Evolutionary conservation across 2,113 vertebrate genomes (phyloP).

Genomic region (Lagopus muta): DNA sequence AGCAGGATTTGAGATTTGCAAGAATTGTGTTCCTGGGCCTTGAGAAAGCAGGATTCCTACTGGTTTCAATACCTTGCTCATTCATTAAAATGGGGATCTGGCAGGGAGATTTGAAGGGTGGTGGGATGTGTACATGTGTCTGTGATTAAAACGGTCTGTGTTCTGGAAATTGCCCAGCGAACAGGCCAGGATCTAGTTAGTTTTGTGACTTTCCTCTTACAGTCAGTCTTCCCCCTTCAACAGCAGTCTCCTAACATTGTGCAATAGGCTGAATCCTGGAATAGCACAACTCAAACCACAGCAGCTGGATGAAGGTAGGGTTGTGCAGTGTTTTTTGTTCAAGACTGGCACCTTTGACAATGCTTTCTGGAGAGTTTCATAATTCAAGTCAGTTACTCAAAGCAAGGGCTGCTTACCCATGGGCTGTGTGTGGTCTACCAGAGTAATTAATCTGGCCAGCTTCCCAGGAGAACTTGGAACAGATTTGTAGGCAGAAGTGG

Average conservation of each 20-base stretch:
- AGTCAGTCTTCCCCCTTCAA: background rate
- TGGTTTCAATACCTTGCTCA: background rate
- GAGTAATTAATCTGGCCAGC: conserved; percentile 30
- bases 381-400: conserved; percentile 8
- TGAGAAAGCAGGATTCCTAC: background rate
- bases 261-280: background rate
- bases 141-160: background rate
- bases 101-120: background rate
- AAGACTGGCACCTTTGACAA: conserved; percentile 10
- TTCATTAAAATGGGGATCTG: conserved; percentile 3
- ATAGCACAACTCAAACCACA: background rate
- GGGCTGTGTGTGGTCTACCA: conserved; percentile 41
- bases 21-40: background rate
- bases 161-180: background rate
- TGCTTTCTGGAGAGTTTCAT: background rate
- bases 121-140: background rate
- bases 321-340: background rate
- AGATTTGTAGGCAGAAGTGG: background rate
- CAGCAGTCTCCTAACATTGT: background rate
- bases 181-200: background rate
- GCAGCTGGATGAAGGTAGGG: background rate
- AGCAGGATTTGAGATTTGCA: background rate
- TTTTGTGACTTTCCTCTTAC: background rate
- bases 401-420: background rate
- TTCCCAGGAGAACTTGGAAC: background rate